Evolutionary conservation across 2,888 invertebrate genomes (phyloP).

Genomic region (Beris morrisii): DNA sequence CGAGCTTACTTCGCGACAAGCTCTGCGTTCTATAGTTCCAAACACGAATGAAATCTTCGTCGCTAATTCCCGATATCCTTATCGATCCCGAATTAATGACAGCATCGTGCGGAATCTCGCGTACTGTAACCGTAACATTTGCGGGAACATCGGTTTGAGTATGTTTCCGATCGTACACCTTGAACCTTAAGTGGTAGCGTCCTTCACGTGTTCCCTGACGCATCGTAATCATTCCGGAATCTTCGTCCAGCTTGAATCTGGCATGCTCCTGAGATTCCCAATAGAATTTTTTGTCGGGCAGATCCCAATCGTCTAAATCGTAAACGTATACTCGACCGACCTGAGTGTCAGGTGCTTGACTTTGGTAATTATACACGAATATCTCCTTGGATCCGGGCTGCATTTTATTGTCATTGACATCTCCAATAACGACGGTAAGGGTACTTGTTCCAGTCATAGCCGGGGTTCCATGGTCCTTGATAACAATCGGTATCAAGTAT

Average conservation of each 20-base stretch:
- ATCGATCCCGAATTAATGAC: slow-evolving; percentile 95
- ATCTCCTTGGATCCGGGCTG: slow-evolving; percentile 96
- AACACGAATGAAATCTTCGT: slow-evolving; percentile 93
- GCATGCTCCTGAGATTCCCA: slow-evolving; percentile 88
- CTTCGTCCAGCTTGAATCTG: slow-evolving; percentile 84
- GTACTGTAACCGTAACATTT: slow-evolving; percentile 93
- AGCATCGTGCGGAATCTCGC: slow-evolving; percentile 93
- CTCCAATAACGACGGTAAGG: slow-evolving; percentile 94
- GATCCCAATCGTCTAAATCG: slow-evolving; percentile 98
- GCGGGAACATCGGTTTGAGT: slow-evolving; percentile 94
- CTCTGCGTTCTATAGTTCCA: slow-evolving; percentile 91
- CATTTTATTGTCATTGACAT: slow-evolving; percentile 98
- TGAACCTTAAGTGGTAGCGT: slow-evolving; percentile 76
- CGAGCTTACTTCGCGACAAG: slow-evolving; percentile 82
- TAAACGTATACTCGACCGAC: slow-evolving; percentile 96
- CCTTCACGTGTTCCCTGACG: slow-evolving; percentile 89
- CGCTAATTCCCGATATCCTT: slow-evolving; percentile 88
- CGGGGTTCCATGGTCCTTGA: slow-evolving; percentile 96
- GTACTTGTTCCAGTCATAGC: slow-evolving; percentile 96
- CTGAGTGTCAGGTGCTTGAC: slow-evolving; percentile 85
- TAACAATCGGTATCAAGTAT: slow-evolving; percentile 94
- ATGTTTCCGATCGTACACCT: slow-evolving; percentile 91
- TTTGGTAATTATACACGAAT: slow-evolving; percentile 95
- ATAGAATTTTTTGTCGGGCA: slow-evolving; percentile 95
- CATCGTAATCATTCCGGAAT: slow-evolving; percentile 96